A percentile compares a stretch with the other conserved stretches of the same genome.
Evolutionary conservation across 2,797 vertebrate genomes (phyloP).

Genomic region (Schizopygopsis pylzovi): DNA sequence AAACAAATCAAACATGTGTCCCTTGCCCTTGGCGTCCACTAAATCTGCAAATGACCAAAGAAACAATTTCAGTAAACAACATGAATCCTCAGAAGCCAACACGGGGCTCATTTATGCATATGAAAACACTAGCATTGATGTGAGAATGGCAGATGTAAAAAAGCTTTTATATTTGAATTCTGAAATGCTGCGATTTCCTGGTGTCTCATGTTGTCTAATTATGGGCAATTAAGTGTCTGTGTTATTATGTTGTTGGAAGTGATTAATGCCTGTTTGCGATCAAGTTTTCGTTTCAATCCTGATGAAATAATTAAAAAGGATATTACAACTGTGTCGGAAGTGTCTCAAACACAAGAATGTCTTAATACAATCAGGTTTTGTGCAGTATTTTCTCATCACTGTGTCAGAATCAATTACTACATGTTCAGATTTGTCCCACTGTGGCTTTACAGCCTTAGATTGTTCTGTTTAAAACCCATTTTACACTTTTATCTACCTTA

Average conservation of each 20-base stretch:
- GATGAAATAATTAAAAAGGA: slow-evolving; percentile 31
- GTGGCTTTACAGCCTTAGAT: not conserved
- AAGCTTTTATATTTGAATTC: slow-evolving; percentile 7
- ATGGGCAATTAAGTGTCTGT: not conserved
- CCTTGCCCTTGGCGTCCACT: not conserved
- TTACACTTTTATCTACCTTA: not conserved
- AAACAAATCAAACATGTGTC: slow-evolving; percentile 18
- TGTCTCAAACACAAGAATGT: not conserved
- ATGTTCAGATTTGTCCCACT: not conserved
- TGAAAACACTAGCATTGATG: not conserved
- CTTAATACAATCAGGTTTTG: not conserved
- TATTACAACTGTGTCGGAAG: slow-evolving; percentile 9
- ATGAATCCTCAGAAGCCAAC: not conserved
- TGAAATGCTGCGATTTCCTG: not conserved
- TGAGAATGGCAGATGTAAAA: not conserved
- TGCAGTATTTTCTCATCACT: not conserved
- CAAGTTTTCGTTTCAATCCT: not conserved
- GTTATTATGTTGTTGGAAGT: not conserved
- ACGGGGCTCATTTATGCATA: not conserved
- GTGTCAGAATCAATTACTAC: not conserved
- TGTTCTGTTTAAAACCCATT: not conserved
- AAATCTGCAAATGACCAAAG: slow-evolving; percentile 5
- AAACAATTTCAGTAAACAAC: not conserved
- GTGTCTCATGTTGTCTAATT: slow-evolving; percentile 3
- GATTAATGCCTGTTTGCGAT: not conserved